Percentiles rank a stretch among this genome's conserved stretches.
Evolutionary conservation across 1,140 invertebrate genomes (phyloP).

Genomic region (Popillia japonica): DNA sequence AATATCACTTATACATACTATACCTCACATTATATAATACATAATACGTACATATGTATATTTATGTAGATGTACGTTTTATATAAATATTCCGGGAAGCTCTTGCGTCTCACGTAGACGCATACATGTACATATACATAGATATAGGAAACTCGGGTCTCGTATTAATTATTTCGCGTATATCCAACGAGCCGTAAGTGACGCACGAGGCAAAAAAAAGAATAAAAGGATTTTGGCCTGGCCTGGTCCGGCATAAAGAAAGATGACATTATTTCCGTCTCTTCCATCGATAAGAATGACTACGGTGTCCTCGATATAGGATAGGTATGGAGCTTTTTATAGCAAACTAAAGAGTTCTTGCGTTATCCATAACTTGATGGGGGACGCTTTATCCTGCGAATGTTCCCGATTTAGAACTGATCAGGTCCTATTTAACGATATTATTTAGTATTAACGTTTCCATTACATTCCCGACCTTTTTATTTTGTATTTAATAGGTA

Average conservation of each 20-base stretch:
- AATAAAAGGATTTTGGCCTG: conserved; percentile 6
- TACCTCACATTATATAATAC: no score
- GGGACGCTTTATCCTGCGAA: not conserved
- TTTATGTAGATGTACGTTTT: conserved; percentile 11
- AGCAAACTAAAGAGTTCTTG: not conserved
- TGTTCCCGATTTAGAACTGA: not conserved
- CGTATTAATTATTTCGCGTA: not conserved
- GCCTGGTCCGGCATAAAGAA: not conserved
- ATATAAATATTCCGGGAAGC: not conserved
- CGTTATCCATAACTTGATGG: conserved; percentile 1
- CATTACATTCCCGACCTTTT: no score
- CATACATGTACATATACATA: no score
- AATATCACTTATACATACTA: no score
- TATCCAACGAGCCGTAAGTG: not conserved
- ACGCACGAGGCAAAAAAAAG: not conserved
- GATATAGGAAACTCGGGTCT: not conserved
- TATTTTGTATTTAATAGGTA: no score
- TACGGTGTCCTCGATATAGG: not conserved
- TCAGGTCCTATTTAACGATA: not conserved
- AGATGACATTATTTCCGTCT: conserved; percentile 5
- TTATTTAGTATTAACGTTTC: no score
- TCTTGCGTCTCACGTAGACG: not conserved
- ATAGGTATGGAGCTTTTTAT: not conserved
- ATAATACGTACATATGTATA: not conserved
- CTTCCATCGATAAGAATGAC: conserved; percentile 6